Evolutionary conservation across 2,888 invertebrate genomes (phyloP).

Genomic region (Hypena proboscidalis): DNA sequence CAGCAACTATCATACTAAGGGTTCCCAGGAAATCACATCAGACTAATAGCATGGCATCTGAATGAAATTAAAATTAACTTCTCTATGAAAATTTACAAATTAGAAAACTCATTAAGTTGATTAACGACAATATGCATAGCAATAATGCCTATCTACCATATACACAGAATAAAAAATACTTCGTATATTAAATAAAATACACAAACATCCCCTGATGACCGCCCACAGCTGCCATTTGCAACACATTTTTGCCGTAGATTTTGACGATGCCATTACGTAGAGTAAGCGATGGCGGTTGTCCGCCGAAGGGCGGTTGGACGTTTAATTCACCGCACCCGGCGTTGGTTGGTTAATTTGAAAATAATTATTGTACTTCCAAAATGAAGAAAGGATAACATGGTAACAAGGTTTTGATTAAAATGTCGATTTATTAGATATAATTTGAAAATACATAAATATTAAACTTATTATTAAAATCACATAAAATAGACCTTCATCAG

Average conservation of each 20-base stretch:
- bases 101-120: too few relatives aligned
- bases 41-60: too few relatives aligned
- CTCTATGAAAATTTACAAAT: too few relatives aligned
- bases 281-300: constrained; percentile 69
- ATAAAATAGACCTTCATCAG: too few relatives aligned
- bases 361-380: constrained; percentile 76
- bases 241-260: constrained; percentile 77
- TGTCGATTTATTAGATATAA: too few relatives aligned
- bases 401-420: too few relatives aligned
- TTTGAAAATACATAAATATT: too few relatives aligned
- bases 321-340: constrained; percentile 79
- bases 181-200: constrained; percentile 36
- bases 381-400: constrained; percentile 36
- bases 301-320: constrained; percentile 66
- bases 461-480: too few relatives aligned
- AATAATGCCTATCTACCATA: neutral
- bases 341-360: constrained; percentile 76
- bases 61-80: too few relatives aligned
- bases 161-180: constrained; percentile 17
- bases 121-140: neutral
- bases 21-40: too few relatives aligned
- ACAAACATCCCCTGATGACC: constrained; percentile 39
- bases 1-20: too few relatives aligned
- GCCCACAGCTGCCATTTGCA: constrained; percentile 64
- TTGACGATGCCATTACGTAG: constrained; percentile 74